phyloP scores from a whole-genome alignment of 2,888 invertebrate genomes.

The Volucella bombylans region DNA sequence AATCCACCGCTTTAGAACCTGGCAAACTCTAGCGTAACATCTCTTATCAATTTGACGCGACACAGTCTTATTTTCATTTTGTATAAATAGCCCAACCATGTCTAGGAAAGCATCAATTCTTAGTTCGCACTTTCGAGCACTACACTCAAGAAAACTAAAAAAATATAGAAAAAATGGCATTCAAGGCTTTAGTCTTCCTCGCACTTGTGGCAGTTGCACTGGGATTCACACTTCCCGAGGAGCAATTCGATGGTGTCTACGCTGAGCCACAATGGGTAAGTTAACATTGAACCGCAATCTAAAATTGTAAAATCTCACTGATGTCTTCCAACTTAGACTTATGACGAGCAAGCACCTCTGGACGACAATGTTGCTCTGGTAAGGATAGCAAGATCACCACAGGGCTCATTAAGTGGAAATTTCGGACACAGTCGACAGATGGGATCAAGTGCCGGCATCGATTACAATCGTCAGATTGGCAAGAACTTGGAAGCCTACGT shows the following conservation, averaged over 20 bases:
- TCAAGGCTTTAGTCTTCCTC: conserved; percentile 2
- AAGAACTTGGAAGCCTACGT: conserved; percentile 26
- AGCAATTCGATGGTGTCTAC: background rate
- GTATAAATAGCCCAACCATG: too few species aligned
- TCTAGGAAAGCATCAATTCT: too few species aligned
- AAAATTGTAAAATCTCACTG: too few species aligned
- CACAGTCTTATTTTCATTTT: too few species aligned
- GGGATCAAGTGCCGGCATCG: background rate
- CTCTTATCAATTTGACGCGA: too few species aligned
- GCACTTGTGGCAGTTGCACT: too few species aligned
- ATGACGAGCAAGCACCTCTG: background rate
- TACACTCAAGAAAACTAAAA: too few species aligned
- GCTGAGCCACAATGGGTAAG: background rate
- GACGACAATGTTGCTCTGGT: background rate
- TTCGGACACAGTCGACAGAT: background rate
- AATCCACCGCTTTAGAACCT: too few species aligned
- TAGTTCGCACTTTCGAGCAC: too few species aligned
- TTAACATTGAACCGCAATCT: too few species aligned
- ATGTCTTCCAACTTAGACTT: background rate
- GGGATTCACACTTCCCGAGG: conserved; percentile 27
- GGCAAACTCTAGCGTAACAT: too few species aligned
- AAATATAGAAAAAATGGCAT: too few species aligned
- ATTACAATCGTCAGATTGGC: background rate
- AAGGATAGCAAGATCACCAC: conserved; percentile 18
- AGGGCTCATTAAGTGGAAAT: background rate